phyloP scores from a whole-genome alignment of 2,113 vertebrate genomes.

The Rhea pennata region DNA sequence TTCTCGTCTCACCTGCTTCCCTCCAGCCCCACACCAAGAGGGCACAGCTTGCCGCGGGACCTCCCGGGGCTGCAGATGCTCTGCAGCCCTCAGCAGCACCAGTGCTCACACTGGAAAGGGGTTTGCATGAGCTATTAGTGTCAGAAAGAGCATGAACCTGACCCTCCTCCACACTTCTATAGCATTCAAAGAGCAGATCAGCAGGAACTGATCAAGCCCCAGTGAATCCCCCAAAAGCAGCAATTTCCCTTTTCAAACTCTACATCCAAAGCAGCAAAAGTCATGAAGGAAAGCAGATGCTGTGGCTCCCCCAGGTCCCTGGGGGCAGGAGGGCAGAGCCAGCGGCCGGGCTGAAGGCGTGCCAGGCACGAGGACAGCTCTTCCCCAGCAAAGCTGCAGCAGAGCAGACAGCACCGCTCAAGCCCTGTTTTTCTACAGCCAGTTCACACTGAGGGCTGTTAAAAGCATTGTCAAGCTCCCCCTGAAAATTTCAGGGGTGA shows the following conservation, averaged over 20 bases:
- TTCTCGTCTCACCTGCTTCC: constrained; percentile 8
- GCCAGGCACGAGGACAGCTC: not conserved
- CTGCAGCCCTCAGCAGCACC: not conserved
- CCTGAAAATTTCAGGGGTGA: not conserved
- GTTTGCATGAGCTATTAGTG: not conserved
- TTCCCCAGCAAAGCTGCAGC: not conserved
- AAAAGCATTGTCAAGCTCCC: not conserved
- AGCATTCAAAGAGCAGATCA: not conserved
- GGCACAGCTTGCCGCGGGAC: not conserved
- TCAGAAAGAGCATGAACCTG: not conserved
- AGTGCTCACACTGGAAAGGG: not conserved
- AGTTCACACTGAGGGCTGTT: not conserved
- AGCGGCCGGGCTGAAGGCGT: rapidly evolving
- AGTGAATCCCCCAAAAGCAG: not conserved
- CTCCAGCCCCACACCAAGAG: not conserved
- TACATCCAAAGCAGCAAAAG: not conserved
- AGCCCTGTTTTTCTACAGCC: not conserved
- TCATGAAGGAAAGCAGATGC: rapidly evolving
- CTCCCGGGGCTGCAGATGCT: not conserved
- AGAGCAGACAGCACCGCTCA: not conserved
- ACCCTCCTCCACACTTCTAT: not conserved
- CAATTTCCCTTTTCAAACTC: not conserved
- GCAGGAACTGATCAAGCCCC: not conserved
- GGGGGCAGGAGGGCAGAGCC: not conserved
- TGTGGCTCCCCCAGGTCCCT: rapidly evolving